Base-by-base conservation (phyloP, 2,888 invertebrate species). In the Morpho deidamia region DNA sequence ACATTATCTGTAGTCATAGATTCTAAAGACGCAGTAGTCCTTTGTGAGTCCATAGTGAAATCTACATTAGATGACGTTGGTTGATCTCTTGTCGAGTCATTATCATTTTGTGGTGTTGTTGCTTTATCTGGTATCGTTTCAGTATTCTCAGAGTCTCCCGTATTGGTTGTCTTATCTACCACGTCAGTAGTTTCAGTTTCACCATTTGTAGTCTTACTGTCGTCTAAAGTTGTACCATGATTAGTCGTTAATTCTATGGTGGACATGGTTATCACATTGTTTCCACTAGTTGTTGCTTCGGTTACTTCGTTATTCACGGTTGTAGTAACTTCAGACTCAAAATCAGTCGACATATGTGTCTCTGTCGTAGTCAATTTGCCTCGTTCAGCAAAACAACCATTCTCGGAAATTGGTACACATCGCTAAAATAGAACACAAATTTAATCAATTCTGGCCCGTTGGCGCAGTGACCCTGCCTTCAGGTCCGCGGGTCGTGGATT, bases 361-460 rank as follows among this genome's bases (percentile, higher is more conserved):
- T 44, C 38, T 9, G 50, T 52, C 11, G 58, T 35, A 1, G 57
- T 48, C 54, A 42, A 43, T 43, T 49, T 43, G 4, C 46, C 46
- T 50, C 50, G 48, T 10, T 54, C 48, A 7, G 60, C 60, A 8
- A 54, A 60, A 42, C 63, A 63, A 33, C 63, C 63, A 11, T 53
- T 47, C 34, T 59, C 59, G n/a, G 61, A 59, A 49, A 63, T 63
- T 1, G 47, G 11, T 8, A 54, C 51, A 40, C 63, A 63, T 48
- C 41, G 11, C 63, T 61, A 14, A 47, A 57, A 61, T 5, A 44
- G 23, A 23, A 23, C 23, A 23, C 5, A 23, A 23, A 23, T 23
- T 23, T 23, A 23, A 23, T 23, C 23, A n/a, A n/a, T n/a, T n/a
- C n/a, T n/a, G n/a, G n/a, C n/a, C n/a, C n/a, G n/a, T n/a, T n/a